Base-by-base conservation (phyloP, 2,797 vertebrate species). In the Ctenopoma kingsleyae region DNA sequence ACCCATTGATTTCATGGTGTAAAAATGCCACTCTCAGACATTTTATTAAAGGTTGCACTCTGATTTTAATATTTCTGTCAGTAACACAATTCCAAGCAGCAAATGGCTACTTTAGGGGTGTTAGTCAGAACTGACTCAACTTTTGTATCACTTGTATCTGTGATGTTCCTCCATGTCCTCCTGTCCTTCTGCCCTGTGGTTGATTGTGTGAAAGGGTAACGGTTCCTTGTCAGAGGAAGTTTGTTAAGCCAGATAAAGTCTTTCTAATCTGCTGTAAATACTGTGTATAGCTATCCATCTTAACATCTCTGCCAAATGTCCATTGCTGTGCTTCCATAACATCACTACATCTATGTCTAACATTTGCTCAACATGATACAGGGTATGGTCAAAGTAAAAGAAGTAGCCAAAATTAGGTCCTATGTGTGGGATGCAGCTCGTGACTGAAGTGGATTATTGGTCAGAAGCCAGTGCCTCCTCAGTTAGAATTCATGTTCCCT, bases 181-280 rank as follows among this genome's bases (percentile, higher is more conserved):
- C 74, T 78, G 76, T 88, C 81, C 71, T 71, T 75, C 80, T 69
- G 71, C 85, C 71, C 82, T 54, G 52, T 41, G 36, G 69, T 86
- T 72, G 67, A 80, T 67, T 70, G 74, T 82, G 80, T 87, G 69
- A 88, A 84, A 76, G 80, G 80, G 61, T 76, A 41, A 80, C 13
- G 41, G 62, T 73, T 78, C 56, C 64, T 67, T 57, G 74, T 85
- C 65, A 68, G 51, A 73, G 80, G 74, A 76, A 67, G 50, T 84
- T 70, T 71, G 68, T 65, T 52, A 40, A 67, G 55, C 66, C 81
- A 68, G 78, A 87, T 71, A 16, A 71, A 65, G 80, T 84, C 73
- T 83, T 76, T 80, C 66, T 79, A 75, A 72, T 83, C 61, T 44
- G 69, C 84, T 93, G 92, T 93, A 92, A 91, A 93, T 92, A 93